Evolutionary conservation across 2,797 vertebrate genomes (phyloP).

Genomic region (Enteromius paludinosus): DNA sequence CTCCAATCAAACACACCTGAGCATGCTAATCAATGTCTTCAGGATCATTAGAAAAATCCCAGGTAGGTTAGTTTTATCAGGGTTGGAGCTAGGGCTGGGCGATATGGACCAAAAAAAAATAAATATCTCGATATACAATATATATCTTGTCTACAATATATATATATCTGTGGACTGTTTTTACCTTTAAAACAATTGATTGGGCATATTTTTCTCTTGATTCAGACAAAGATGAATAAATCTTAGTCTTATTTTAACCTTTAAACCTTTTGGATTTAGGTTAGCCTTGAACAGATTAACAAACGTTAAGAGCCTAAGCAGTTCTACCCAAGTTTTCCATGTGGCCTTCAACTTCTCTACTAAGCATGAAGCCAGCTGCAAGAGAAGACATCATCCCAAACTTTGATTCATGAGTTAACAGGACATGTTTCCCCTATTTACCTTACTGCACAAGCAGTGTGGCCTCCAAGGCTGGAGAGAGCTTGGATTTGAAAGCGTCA

Average conservation of each 20-base stretch:
- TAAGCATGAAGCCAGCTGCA: not conserved
- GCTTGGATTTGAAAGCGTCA: conserved; percentile 53
- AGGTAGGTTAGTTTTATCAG: too few relatives aligned
- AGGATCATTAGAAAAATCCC: too few relatives aligned
- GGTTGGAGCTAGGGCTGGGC: too few relatives aligned
- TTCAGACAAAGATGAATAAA: not conserved
- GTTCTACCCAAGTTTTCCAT: conserved; percentile 31
- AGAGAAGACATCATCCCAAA: not conserved
- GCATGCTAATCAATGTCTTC: too few relatives aligned
- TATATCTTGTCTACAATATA: too few relatives aligned
- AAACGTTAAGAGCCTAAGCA: not conserved
- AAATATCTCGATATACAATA: too few relatives aligned
- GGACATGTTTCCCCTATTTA: not conserved
- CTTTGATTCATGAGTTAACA: not conserved
- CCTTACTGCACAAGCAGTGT: not conserved
- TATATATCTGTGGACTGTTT: too few relatives aligned
- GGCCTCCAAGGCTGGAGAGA: conserved; percentile 38
- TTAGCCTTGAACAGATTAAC: not conserved
- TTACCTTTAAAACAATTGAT: too few relatives aligned
- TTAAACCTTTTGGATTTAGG: conserved; percentile 15
- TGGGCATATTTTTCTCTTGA: too few relatives aligned
- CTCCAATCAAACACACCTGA: too few relatives aligned
- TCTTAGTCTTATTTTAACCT: not conserved
- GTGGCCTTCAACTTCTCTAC: conserved; percentile 62
- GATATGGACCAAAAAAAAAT: too few relatives aligned